Base-by-base conservation (phyloP, 2,113 vertebrate species). In the Scatophagus argus region DNA sequence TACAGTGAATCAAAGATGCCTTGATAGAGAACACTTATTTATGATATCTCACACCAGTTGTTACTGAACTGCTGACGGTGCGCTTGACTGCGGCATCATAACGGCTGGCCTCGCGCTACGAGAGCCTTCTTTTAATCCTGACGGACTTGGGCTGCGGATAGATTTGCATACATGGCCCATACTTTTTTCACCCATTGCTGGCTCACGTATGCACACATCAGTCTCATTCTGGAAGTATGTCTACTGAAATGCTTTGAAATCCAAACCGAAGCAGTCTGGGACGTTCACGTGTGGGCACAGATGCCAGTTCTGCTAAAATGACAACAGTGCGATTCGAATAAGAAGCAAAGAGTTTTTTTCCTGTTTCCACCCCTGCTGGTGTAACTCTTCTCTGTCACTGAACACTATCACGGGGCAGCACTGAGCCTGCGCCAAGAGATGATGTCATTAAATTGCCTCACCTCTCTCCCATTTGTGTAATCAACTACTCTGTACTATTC, bases 361-460 rank as follows among this genome's bases (percentile, higher is more conserved):
- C 36, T 47, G 12, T 62, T 65, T 66, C 23, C 39, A 43, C 46
- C 63, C 76, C 61, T 63, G 84, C 74, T 78, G 74, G 56, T 74
- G 32, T 56, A 75, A 80, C 74, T 41, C 62, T 32, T 51, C 59
- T 27, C 70, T 67, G 59, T 77, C 75, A 63, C 70, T 62, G 63
- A 81, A 76, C 77, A 67, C 83, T 74, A 65, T 83, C 59, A 68
- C 58, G 19, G 67, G 52, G 70, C 87, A 81, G 84, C 38, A 44
- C 67, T 68, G 63, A 74, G 60, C 70, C 83, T 66, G 75, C 49
- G 16, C 84, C 86, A 79, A 86, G 86, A 89, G 86, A 85, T 91
- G 89, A 94, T 90, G 89, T 93, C 92, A 91, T 88, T 29, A 16
- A 62, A 85, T 71, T 70, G 77, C 74, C 69, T 82, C 87, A 59